phyloP scores from a whole-genome alignment of 2,888 invertebrate species.

The Tenodera sinensis region DNA sequence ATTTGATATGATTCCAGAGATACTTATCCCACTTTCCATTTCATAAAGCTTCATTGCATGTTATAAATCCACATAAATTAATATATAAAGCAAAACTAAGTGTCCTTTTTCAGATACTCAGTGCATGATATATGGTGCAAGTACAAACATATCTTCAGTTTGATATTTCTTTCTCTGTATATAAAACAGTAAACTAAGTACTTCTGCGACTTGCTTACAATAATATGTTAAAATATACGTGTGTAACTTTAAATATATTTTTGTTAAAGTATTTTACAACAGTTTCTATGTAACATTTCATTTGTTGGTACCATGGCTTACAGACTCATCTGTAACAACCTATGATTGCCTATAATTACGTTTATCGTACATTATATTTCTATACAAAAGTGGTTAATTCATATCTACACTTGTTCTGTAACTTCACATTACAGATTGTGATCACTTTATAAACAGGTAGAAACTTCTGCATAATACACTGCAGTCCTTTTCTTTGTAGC shows the following conservation, averaged over 20 bases:
- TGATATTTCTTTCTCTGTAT: neutral
- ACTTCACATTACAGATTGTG: neutral
- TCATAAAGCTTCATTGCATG: too few species aligned
- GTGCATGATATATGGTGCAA: neutral
- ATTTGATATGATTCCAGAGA: too few species aligned
- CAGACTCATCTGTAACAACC: neutral
- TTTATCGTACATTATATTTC: neutral
- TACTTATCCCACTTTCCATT: too few species aligned
- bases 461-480: neutral
- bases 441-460: neutral
- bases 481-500: neutral
- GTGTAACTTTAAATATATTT: neutral
- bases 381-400: neutral
- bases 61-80: too few species aligned
- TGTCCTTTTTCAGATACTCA: too few species aligned
- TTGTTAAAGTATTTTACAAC: neutral
- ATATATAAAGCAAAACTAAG: too few species aligned
- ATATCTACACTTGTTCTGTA: neutral
- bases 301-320: neutral
- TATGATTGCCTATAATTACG: neutral
- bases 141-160: neutral
- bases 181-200: neutral
- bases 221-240: neutral
- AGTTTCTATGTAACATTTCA: neutral
- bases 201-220: neutral